Evolutionary conservation across 2,113 vertebrate species (phyloP), one percentile per base, ranked within the genome.

Genomic region (Thalassoma bifasciatum): DNA sequence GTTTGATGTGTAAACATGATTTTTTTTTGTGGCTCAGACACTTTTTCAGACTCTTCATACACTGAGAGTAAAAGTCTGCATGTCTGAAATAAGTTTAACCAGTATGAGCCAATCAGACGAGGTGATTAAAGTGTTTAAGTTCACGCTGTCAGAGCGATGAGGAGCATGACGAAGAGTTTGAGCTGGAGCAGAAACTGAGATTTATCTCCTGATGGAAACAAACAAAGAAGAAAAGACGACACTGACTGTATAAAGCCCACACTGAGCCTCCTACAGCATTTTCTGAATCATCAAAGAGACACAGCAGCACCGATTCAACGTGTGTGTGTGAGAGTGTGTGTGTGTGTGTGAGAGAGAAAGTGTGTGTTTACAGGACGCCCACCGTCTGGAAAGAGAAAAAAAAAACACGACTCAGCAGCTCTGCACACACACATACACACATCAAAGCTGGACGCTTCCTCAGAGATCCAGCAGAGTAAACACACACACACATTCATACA

Each of bases 351-450:
- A n/a, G 30, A 30, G 3, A 30, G 30, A 6, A n/a, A 3, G 30
- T 30, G 30, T 30, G 62, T 82, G 62, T 87, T 67, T 75, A 46
- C 40, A 66, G 53, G 62, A 36, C 42, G 19, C 66, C 37, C 22
- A 26, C 74, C 68, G 63, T 77, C 78, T 86, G 50, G 63, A 70
- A 74, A 49, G 73, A 17, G 8, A 46, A 46, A 19, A 17, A 75
- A 79, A 30, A 30, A 30, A 30, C 30, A 66, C 57, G 52, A 69
- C 56, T 71, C 71, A 49, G 61, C 77, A 82, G 70, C 72, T 22
- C 16, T 56, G 63, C 77, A 54, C 54, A 58, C 80, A 82, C 72
- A 83, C 73, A 78, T 86, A 58, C 80, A 82, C 72, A 83, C 73
- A 78, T 86, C 61, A 81, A 82, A 88, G 71, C 64, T 42, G 7